These are phyloP conservation scores for Rhinogobius similis DNA, from an alignment of 2,113 vertebrate species.

Conservation along the genomic window DNA sequence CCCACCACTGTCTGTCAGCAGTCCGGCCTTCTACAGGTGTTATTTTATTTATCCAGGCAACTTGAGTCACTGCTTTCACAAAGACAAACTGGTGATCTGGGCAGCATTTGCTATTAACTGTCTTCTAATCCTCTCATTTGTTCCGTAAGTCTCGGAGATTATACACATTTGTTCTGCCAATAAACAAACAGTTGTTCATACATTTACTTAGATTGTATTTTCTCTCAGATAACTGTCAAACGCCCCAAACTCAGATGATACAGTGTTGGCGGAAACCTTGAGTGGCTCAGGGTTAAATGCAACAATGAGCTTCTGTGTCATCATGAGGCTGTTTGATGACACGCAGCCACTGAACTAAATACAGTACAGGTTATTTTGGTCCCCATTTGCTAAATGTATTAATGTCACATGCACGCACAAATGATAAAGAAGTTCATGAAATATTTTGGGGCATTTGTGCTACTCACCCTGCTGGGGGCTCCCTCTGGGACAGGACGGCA, in stretches of 20 bases:
- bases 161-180: conserved; percentile 33
- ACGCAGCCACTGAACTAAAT: conserved; percentile 50
- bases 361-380: conserved; percentile 27
- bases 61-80: neutral
- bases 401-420: conserved; percentile 29
- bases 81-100: conserved; percentile 14
- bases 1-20: neutral
- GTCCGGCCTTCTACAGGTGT: neutral
- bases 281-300: conserved; percentile 55
- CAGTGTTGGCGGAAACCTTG: conserved; percentile 48
- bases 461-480: conserved; percentile 83
- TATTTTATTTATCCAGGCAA: neutral
- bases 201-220: conserved; percentile 35
- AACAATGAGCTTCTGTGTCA: conserved; percentile 43
- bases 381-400: conserved; percentile 51
- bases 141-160: conserved; percentile 38
- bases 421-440: conserved; percentile 12
- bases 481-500: conserved; percentile 71
- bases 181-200: conserved; percentile 44
- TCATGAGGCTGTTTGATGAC: conserved; percentile 32
- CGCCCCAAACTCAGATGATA: conserved; percentile 22
- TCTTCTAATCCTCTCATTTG: conserved; percentile 36
- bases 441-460: conserved; percentile 6
- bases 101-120: conserved; percentile 10
- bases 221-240: conserved; percentile 31